Conservation (phyloP, 2,113 vertebrate species). For the Oxyura jamaicensis region DNA sequence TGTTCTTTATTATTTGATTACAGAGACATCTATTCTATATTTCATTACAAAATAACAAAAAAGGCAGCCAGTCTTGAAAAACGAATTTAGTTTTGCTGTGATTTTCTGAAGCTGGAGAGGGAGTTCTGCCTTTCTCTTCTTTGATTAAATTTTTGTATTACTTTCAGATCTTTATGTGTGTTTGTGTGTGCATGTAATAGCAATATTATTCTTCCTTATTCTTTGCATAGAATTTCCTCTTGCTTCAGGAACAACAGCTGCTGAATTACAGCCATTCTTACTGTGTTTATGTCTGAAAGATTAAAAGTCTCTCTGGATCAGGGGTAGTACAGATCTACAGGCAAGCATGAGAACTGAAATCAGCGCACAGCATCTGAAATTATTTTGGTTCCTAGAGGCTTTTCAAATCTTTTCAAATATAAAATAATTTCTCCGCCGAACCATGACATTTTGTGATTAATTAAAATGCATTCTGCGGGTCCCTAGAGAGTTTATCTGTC, state of each 20-base stretch:
- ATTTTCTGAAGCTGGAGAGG: background rate
- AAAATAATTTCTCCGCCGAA: conserved; percentile 1
- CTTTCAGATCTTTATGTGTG: background rate
- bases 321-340: background rate
- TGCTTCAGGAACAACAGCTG: background rate
- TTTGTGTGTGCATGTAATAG: background rate
- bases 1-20: background rate
- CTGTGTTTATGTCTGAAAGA: background rate
- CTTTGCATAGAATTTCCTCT: background rate
- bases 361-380: background rate
- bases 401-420: conserved; percentile 5
- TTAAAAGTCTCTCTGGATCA: background rate
- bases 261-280: background rate
- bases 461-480: conserved; percentile 30
- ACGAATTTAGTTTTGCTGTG: background rate
- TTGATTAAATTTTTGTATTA: background rate
- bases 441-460: conserved; percentile 26
- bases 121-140: background rate
- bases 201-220: background rate
- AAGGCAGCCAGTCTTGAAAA: background rate
- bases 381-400: conserved; percentile 19
- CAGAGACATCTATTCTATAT: background rate
- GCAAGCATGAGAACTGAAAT: background rate
- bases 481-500: conserved; percentile 1
- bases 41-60: background rate